phyloP scores from a whole-genome alignment of 2,797 vertebrate species.

The Cyclopterus lumpus region DNA sequence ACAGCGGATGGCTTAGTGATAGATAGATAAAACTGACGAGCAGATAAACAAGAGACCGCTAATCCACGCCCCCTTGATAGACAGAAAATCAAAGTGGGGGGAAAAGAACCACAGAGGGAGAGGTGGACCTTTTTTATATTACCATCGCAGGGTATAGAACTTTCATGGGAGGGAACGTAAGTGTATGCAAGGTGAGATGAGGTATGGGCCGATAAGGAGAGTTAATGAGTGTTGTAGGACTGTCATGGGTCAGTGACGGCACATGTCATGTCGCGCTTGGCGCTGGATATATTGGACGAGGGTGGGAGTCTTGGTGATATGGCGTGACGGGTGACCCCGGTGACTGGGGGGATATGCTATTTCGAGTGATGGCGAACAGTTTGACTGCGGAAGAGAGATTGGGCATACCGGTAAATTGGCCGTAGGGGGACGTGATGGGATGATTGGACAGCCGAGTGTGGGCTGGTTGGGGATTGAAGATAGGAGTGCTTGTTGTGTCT shows the following conservation, averaged over 20 bases:
- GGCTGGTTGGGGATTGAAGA: constrained; percentile 56
- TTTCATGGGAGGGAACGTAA: constrained; percentile 49
- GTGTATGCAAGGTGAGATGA: constrained; percentile 52
- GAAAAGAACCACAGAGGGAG: constrained; percentile 69
- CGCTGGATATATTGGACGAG: constrained; percentile 16
- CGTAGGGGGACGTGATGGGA: constrained; percentile 58
- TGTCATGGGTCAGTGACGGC: constrained; percentile 46
- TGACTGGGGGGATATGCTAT: constrained; percentile 42
- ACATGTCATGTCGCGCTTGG: constrained; percentile 4
- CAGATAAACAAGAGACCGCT: constrained; percentile 86
- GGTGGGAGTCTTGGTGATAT: constrained; percentile 44
- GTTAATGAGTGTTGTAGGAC: constrained; percentile 24
- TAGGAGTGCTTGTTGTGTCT: constrained; percentile 48
- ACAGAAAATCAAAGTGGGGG: constrained; percentile 84
- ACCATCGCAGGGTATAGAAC: constrained; percentile 38
- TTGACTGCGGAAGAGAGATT: constrained; percentile 60
- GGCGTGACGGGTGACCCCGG: constrained; percentile 28
- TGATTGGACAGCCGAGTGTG: constrained; percentile 60
- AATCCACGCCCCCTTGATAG: constrained; percentile 83
- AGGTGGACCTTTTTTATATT: constrained; percentile 62
- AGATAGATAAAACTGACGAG: constrained; percentile 86
- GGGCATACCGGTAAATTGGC: constrained; percentile 66
- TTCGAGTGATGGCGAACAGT: constrained; percentile 55
- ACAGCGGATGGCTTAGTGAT: constrained; percentile 80
- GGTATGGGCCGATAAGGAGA: constrained; percentile 22